Base-by-base conservation (phyloP, 2,797 vertebrate genomes). In the Periophthalmus magnuspinnatus region DNA sequence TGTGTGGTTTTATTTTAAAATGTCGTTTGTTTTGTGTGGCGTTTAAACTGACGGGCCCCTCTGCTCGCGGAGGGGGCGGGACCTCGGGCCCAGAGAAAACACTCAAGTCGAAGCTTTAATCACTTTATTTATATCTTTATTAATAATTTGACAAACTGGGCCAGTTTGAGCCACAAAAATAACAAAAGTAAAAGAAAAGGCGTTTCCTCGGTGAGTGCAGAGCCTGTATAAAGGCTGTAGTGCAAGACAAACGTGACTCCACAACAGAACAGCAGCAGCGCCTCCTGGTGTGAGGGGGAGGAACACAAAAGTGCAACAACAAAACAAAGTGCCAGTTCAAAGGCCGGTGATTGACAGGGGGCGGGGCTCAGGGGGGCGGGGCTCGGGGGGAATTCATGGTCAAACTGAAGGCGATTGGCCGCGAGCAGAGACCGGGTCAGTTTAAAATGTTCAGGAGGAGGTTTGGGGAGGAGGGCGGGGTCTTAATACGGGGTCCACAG, bases 71-170 rank as follows among this genome's bases (percentile, higher is more conserved):
- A n/a, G n/a, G n/a, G n/a, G n/a, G n/a, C n/a, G 28, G 28, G 28
- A 3, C 28, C 28, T 28, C 28, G 3, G 28, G 1, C 28, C 41
- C 41, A 45, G 41, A 45, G 41, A 54, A 54, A 22, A 22, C n/a
- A n/a, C 52, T 54, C n/a, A 1, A 24, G 11, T 38, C 21, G 7
- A 55, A 50, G 48, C 48, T 54, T 75, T 77, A 70, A n/a, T 59
- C 78, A 90, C 83, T 91, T 91, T 87, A 89, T 90, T 91, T 86
- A 86, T 57, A 89, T 89, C 91, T 93, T 94, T 93, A 94, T 93
- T 94, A 87, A 76, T 89, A 79, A 82, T 72, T 73, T 79, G 36
- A 85, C 71, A 88, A 72, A 19, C 77, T 80, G 80, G 68, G 81
- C 67, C 69, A 68, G 71, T 76, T 62, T 66, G 79, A 72, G 86